Base-by-base conservation (phyloP, 2,888 invertebrate species). In the Homarus gammarus region DNA sequence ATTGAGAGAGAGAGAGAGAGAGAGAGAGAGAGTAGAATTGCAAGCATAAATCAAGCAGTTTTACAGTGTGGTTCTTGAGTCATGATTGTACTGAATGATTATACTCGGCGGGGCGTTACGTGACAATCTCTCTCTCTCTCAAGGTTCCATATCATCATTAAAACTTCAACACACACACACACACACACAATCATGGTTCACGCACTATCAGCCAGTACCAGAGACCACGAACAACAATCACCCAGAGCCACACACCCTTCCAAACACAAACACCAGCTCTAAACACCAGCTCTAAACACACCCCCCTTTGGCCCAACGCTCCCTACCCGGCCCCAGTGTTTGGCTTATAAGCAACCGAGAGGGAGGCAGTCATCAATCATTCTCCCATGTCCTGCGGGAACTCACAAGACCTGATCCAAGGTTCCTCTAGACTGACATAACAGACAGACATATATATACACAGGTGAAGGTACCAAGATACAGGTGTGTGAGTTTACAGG, bases 61-160 rank as follows among this genome's bases (percentile, higher is more conserved):
- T 8, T 8, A 68, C n/a, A n/a, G n/a, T n/a, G n/a, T 64, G n/a
- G n/a, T n/a, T n/a, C n/a, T n/a, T n/a, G n/a, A n/a, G n/a, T n/a
- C n/a, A n/a, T n/a, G n/a, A n/a, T n/a, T n/a, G n/a, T n/a, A n/a
- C n/a, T n/a, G n/a, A n/a, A n/a, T n/a, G n/a, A n/a, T n/a, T n/a
- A n/a, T n/a, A n/a, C n/a, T n/a, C n/a, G n/a, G n/a, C n/a, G n/a
- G n/a, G n/a, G n/a, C n/a, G 44, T 68, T 77, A 49, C 49, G 49
- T 49, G 49, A 49, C 77, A n/a, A 49, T 78, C 77, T 49, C 2
- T 78, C 77, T 38, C 75, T 78, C 77, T 49, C 51, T 77, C 40
- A 2, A 36, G 1, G 38, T n/a, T 15, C 38, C 73, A n/a, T 15
- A 75, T 15, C 6, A 15, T 75, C 51, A 51, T 51, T 22, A 51